Evolutionary conservation across 2,888 invertebrate species (phyloP), one percentile per base, ranked within the genome.

Genomic region (Monoplex corrugatus): DNA sequence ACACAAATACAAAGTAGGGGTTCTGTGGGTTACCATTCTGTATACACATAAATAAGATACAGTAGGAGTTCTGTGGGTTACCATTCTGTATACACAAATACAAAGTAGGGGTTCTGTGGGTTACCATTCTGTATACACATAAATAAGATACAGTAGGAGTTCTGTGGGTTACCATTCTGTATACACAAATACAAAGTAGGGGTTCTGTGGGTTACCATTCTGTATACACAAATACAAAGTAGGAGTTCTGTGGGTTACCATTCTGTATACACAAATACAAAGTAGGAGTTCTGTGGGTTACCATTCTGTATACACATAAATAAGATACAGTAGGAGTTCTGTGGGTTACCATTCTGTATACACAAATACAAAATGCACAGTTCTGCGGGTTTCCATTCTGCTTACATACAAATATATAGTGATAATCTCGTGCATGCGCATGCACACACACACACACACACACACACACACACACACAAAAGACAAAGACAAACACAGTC

Each of bases 201-300:
- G 97, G 93, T 97, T 96, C 87, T 92, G 90, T 10, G 94, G 94
- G 85, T 94, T 93, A 10, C 97, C 95, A 94, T 97, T 97, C 95
- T 96, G 91, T 75, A 95, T 28, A 40, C 43, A 32, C 63, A 85
- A 0, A 43, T 19, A 72, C 87, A 75, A 80, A 95, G 92, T 96
- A 97, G 13, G 97, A 97, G 93, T 97, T 96, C 87, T 92, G 90
- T 10, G 94, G 94, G 85, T 94, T 93, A 10, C 97, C 95, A 94
- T 97, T 97, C 95, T 96, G 91, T 75, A 95, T 28, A 40, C 43
- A 32, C 63, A 85, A 0, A 43, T 19, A 72, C 87, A 75, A 80
- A 95, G 92, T 96, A 97, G 13, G 97, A 97, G 93, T 97, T 96
- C 87, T 92, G 90, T 10, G 94, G 94, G 85, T 94, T 93, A 10